Percentiles rank a stretch among this genome's conserved stretches.
These are phyloP conservation scores for Euplexia lucipara DNA, from an alignment of 2,888 invertebrate genomes.

Conservation along the genomic window DNA sequence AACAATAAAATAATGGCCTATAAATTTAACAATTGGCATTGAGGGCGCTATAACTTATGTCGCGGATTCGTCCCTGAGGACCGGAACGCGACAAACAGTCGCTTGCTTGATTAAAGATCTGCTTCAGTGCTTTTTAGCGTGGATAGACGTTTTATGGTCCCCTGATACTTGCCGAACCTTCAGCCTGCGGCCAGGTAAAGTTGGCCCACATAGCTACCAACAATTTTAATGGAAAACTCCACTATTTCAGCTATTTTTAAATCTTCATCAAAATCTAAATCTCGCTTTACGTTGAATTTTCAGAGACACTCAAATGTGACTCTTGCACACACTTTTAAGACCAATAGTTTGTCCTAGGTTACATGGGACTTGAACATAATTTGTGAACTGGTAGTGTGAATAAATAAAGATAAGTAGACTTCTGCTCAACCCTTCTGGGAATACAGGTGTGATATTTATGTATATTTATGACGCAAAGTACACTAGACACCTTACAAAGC, in stretches of 20 bases:
- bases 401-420: too few species aligned
- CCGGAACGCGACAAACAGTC: constrained; percentile 41
- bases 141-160: constrained; percentile 37
- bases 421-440: too few species aligned
- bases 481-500: not conserved
- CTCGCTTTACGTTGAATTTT: too few species aligned
- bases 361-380: too few species aligned
- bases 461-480: too few species aligned
- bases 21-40: constrained; percentile 67
- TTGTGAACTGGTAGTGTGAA: too few species aligned
- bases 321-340: too few species aligned
- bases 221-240: not conserved
- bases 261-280: too few species aligned
- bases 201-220: not conserved
- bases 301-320: too few species aligned
- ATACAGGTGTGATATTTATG: too few species aligned
- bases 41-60: constrained; percentile 63
- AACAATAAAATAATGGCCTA: constrained; percentile 68
- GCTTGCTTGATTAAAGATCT: constrained; percentile 56
- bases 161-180: constrained; percentile 8
- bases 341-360: too few species aligned
- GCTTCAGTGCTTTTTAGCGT: constrained; percentile 47
- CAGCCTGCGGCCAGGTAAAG: not conserved
- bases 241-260: too few species aligned
- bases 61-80: constrained; percentile 56